Evolutionary conservation across 1,140 invertebrate genomes (phyloP).

Genomic region (Batillaria attramentaria): DNA sequence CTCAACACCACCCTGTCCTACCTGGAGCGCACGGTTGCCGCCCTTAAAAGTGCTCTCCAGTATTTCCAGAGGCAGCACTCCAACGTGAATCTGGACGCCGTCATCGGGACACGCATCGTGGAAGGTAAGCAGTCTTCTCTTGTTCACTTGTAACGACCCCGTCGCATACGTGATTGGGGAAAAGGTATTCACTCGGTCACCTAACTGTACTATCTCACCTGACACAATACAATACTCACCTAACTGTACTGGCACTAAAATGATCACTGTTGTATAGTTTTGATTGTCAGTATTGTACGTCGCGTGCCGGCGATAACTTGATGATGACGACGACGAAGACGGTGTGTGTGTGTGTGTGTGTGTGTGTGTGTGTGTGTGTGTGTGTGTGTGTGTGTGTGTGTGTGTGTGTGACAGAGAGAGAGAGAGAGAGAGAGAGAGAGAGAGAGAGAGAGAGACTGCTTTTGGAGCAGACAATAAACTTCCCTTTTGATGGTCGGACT

Average conservation of each 20-base stretch:
- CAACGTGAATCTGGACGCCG: conserved; percentile 56
- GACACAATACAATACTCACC: too few species aligned
- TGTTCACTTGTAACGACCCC: too few species aligned
- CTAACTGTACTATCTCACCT: too few species aligned
- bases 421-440: too few species aligned
- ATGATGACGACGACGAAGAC: background rate
- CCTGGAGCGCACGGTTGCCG: conserved; percentile 37
- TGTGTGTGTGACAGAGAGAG: background rate
- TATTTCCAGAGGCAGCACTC: conserved; percentile 45
- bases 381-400: background rate
- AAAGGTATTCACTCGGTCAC: too few species aligned
- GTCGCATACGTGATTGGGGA: too few species aligned
- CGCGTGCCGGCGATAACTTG: background rate
- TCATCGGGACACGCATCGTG: conserved; percentile 60
- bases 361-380: background rate
- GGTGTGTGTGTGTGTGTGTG: background rate
- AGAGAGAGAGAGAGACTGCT: too few species aligned
- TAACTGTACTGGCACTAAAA: too few species aligned
- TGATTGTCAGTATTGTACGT: background rate
- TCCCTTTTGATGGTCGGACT: too few species aligned
- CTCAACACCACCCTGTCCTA: conserved; percentile 21
- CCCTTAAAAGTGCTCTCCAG: conserved; percentile 38
- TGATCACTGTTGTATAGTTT: too few species aligned
- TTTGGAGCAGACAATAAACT: too few species aligned
- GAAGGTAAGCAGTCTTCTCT: conserved; percentile 57